Evolutionary conservation across 1,140 invertebrate species (phyloP), one percentile per base, ranked within the genome.

Genomic region (Mya arenaria): DNA sequence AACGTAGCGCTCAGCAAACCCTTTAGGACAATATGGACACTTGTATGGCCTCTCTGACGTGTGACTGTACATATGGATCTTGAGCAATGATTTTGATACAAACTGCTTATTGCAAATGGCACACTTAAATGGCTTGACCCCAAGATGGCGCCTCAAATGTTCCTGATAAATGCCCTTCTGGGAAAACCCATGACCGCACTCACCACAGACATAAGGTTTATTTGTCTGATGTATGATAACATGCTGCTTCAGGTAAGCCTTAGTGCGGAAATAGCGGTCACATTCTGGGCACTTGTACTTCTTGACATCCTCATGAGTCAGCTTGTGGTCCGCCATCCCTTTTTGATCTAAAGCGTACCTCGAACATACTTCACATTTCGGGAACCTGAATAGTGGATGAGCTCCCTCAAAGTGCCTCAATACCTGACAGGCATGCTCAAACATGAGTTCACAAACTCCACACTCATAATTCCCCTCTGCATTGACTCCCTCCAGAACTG

Each of bases 181-280:
- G n/a, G 78, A 71, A 52, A 81, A 81, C 5, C 78, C 78, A 71
- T 81, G 78, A 15, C 78, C 78, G 63, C 78, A 81, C 23, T 60
- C 71, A 17, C 48, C 60, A 23, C 78, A 81, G 17, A 44, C 72
- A 28, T 44, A 81, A 48, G 78, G 78, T 36, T 81, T 81, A 10
- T 39, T 60, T n/a, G 32, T 30, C n/a, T 56, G 66, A 81, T 81
- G 78, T 17, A 81, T 30, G n/a, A 28, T 71, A 23, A 55, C 44
- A 72, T 81, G 78, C 30, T 81, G 78, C 41, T 55, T 34, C 5
- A 71, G 25, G 28, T 68, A 81, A 15, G 58, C 52, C 32, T 81
- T 81, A 13, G 78, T 81, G 48, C 68, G 52, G 39, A 81, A 81
- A 4, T 17, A 56, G 28, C 69, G 68, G 25, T 37, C 36, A 52